phyloP scores from a whole-genome alignment of 2,113 vertebrate genomes.

The Cepphus grylle region DNA sequence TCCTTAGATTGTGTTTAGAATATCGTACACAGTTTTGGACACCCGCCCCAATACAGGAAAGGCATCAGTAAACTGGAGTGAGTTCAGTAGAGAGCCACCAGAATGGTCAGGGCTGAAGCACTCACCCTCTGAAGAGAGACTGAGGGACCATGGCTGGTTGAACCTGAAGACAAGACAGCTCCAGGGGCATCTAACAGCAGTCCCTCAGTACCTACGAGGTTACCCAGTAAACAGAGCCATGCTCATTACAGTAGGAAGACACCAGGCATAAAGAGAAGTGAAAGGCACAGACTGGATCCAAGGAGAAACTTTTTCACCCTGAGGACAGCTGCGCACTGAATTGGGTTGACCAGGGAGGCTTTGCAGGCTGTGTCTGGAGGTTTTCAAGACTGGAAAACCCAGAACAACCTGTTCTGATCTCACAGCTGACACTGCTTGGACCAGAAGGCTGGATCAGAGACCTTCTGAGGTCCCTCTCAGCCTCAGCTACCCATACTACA shows the following conservation, averaged over 20 bases:
- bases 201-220: not conserved
- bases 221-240: not conserved
- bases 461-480: not conserved
- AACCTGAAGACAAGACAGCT: not conserved
- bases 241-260: not conserved
- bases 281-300: not conserved
- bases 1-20: fast-evolving
- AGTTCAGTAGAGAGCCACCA: not conserved
- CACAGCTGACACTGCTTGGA: not conserved
- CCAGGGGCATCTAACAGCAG: not conserved
- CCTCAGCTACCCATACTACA: not conserved
- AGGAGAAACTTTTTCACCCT: not conserved
- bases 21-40: not conserved
- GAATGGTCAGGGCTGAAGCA: not conserved
- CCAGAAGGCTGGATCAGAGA: not conserved
- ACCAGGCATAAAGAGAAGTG: fast-evolving
- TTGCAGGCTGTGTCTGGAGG: not conserved
- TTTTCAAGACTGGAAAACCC: not conserved
- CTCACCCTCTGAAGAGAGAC: not conserved
- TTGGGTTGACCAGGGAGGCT: not conserved
- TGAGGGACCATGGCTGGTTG: not conserved
- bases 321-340: not conserved
- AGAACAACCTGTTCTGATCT: not conserved
- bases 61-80: not conserved
- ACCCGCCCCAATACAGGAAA: not conserved